Evolutionary conservation across 2,888 invertebrate genomes (phyloP).

Genomic region (Lacanobia oleracea): DNA sequence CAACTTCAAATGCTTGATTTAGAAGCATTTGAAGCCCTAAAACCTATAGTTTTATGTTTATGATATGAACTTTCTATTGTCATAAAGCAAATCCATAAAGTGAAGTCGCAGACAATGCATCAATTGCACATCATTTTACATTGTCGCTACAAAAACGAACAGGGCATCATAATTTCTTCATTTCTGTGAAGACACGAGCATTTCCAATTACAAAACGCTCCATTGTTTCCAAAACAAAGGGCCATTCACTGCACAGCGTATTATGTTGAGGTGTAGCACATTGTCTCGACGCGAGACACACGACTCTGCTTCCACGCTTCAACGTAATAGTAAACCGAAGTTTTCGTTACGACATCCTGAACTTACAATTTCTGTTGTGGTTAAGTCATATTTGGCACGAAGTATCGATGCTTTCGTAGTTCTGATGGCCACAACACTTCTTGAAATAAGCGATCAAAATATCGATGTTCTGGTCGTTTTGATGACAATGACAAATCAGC

Average conservation of each 20-base stretch:
- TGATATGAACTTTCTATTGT: neutral
- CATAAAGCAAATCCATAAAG: neutral
- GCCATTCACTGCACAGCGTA: conserved; percentile 64
- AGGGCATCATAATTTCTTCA: conserved; percentile 54
- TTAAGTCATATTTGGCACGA: neutral
- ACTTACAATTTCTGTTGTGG: conserved; percentile 26
- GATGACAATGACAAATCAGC: neutral
- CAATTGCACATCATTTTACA: conserved; percentile 35
- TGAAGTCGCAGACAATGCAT: conserved; percentile 31
- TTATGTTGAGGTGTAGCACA: conserved; percentile 55
- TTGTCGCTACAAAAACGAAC: conserved; percentile 35
- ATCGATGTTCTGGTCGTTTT: neutral
- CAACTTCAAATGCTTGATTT: no score
- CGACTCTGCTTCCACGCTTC: conserved; percentile 60
- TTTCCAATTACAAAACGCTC: conserved; percentile 63
- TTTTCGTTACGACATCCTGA: conserved; percentile 47
- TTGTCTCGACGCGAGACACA: conserved; percentile 57
- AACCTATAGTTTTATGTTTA: neutral
- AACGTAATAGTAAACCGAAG: conserved; percentile 48
- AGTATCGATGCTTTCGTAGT: conserved; percentile 8
- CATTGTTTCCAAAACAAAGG: conserved; percentile 77
- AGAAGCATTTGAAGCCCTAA: no score
- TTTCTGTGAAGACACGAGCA: conserved; percentile 54
- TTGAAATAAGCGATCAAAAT: neutral
- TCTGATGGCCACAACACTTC: conserved; percentile 1